Percentiles rank a stretch among this genome's conserved stretches.
Conservation (phyloP, 2,113 vertebrate genomes). For the Naja naja region DNA sequence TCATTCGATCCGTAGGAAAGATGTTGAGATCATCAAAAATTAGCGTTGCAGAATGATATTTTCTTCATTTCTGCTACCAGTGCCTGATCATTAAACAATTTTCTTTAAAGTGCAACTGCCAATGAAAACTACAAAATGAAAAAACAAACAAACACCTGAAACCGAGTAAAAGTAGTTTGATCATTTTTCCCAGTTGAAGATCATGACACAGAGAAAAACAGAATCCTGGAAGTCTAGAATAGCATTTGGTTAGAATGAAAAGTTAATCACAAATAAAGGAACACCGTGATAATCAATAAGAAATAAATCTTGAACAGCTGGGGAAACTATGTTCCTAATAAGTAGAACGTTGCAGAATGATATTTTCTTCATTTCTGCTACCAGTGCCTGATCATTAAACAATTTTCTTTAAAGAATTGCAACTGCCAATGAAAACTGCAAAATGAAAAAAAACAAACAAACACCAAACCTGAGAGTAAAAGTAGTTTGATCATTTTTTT, state of each 20-base stretch:
- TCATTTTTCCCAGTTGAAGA: too few species aligned
- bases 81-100: too few species aligned
- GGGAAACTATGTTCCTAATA: conserved; percentile 18
- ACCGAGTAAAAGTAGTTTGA: too few species aligned
- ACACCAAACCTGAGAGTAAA: neutral
- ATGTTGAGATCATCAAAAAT: too few species aligned
- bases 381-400: conserved; percentile 32
- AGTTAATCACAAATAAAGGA: conserved; percentile 7
- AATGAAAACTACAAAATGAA: too few species aligned
- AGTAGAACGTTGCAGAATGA: conserved; percentile 15
- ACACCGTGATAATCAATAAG: neutral
- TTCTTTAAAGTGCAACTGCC: too few species aligned
- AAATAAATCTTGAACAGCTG: conserved; percentile 13
- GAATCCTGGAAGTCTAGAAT: too few species aligned
- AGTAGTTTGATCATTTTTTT: neutral
- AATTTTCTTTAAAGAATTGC: conserved; percentile 10
- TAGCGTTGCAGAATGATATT: too few species aligned
- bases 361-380: conserved; percentile 16
- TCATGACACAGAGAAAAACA: too few species aligned
- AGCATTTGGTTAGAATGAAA: neutral
- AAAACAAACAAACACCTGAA: too few species aligned
- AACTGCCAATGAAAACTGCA: conserved; percentile 20
- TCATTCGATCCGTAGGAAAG: too few species aligned
- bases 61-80: too few species aligned
- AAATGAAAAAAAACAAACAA: neutral